Evolutionary conservation across 53 echinoderm and acorn worm species (phyloP), one percentile per base, ranked within the genome.

Genomic region (Crossaster papposus): DNA sequence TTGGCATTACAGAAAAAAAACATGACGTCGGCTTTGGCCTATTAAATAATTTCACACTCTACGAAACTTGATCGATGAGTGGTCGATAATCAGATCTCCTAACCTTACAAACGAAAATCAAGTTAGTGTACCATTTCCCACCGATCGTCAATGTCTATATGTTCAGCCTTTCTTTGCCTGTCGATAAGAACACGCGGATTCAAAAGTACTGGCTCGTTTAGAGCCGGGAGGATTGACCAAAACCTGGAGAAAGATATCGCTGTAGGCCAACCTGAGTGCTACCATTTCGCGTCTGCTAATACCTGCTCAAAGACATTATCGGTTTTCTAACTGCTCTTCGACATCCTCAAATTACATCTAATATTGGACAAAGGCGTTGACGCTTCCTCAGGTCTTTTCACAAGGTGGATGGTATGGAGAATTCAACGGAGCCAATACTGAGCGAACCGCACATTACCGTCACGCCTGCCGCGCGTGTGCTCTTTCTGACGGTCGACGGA

Each of bases 401-500:
- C 5, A 44, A n/a, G n/a, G n/a, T n/a, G 5, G 44, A 6, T 10
- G 24, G 9, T 2, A 80, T 80, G 80, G 80, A 54, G 58, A 80
- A 80, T 52, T 54, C 29, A 14, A 80, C 80, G 30, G 80, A 14
- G 15, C 54, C 80, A 30, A 6, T 55, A 31, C 51, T 35, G 75
- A 17, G 18, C 51, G n/a, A 1, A 14, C 51, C 52, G 12, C 51
- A 52, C 55, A 51, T 31, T 30, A 54, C 32, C 30, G 80, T 80
- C 15, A 55, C 80, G 30, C 15, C 80, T 58, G 32, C 30, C 58
- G 3, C 13, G 31, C n/a, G 23, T 54, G 22, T 32, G 9, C 31
- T 82, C 33, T 81, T 90, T 77, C 20, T 77, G 33, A 65, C 23
- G 23, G 29, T 88, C 36, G 88, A 88, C 58, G 36, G 29, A 62